Base-by-base conservation (phyloP, 2,113 vertebrate species). In the Cervus canadensis region DNA sequence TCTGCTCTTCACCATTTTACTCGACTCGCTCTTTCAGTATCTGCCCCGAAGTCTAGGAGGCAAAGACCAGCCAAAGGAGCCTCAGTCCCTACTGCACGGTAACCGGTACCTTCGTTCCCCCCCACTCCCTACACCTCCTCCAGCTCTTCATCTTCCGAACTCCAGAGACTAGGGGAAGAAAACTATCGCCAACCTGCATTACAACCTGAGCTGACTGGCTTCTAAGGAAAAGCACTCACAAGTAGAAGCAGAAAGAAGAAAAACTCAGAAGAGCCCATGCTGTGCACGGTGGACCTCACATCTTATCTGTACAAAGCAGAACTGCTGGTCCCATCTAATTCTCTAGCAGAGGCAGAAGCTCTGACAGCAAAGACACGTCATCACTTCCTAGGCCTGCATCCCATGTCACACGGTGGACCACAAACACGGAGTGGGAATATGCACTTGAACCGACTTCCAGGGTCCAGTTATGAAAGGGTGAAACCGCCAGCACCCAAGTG, bases 401-500 rank as follows among this genome's bases (percentile, higher is more conserved):
- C 64, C 52, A 28, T 0, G 0, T 36, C 52, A 52, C 60, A 19
- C 0, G 21, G 19, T n/a, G 52, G n/a, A 30, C 43, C 14, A 15
- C 0, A 12, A 60, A 87, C 60, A 76, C 23, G 0, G 33, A 6
- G 3, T 16, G 21, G 56, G 25, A 9, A 17, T 10, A 23, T 3
- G 43, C 4, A 48, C 17, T 17, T 21, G 36, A 79, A 89, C 19
- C 2, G 50, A 71, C 45, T 28, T 60, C 25, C 28, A 71, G 76
- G n/a, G 40, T 50, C 43, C 57, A 48, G 8, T 56, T 13, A 54
- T 8, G 19, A 82, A 33, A 84, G 6, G 28, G 16, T 52, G 1
- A 78, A 62, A 50, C 14, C 4, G 25, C 11, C 60, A 33, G 30
- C 15, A 30, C 36, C 16, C 91, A 64, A 13, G 30, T 1, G 17